These are phyloP conservation scores for Lamellibrachia columna DNA, from an alignment of 2,888 invertebrate genomes.

Conservation along the genomic window DNA sequence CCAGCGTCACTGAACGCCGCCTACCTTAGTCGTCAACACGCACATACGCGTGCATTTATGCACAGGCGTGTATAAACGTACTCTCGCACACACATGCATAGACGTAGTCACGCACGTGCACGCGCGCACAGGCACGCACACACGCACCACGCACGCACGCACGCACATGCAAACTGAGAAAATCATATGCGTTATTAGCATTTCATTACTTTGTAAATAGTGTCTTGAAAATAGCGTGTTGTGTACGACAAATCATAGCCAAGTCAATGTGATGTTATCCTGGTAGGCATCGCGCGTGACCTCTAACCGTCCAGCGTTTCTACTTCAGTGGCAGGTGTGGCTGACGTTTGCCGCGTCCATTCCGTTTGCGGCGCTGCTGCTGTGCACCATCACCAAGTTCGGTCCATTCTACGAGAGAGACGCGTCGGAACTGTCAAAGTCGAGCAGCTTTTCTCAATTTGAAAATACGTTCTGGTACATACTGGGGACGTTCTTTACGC, in stretches of 20 bases:
- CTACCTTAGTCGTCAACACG: background rate
- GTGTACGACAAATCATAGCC: too few species aligned
- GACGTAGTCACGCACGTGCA: too few species aligned
- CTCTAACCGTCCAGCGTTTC: background rate
- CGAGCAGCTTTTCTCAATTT: conserved; percentile 22
- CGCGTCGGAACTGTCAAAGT: background rate
- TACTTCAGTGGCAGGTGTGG: conserved; percentile 28
- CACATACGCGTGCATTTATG: background rate
- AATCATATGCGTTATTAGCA: too few species aligned
- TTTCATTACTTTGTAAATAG: too few species aligned
- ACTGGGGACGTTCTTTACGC: conserved; percentile 34
- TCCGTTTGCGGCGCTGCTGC: conserved; percentile 22
- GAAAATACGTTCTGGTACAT: conserved; percentile 29
- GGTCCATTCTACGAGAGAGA: conserved; percentile 29
- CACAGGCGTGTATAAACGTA: too few species aligned
- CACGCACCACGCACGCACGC: too few species aligned
- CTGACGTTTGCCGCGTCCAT: conserved; percentile 23
- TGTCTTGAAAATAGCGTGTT: too few species aligned
- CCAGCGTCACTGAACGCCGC: background rate
- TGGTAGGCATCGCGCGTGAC: background rate
- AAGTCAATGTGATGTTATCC: background rate
- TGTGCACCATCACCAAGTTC: conserved; percentile 31
- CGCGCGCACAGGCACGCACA: too few species aligned
- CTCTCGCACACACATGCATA: too few species aligned
- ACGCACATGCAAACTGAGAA: too few species aligned